Evolutionary conservation across 2,797 vertebrate genomes (phyloP).

Genomic region (Siniperca obscura): DNA sequence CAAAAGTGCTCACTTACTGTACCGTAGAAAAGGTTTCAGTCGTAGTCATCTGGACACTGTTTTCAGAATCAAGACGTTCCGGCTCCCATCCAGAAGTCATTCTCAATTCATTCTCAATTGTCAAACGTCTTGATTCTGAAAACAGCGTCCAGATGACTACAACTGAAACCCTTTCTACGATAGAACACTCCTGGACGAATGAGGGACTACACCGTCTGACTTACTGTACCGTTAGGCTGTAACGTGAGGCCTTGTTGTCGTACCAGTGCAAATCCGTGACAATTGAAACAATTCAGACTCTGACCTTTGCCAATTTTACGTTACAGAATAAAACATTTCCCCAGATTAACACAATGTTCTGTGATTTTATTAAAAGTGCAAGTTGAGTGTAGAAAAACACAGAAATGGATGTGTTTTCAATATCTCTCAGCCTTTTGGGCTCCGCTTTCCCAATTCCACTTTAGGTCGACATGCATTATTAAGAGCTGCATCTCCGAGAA

Average conservation of each 20-base stretch:
- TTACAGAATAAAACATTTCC: slow-evolving; percentile 24
- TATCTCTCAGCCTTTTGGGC: slow-evolving; percentile 22
- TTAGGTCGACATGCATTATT: slow-evolving; percentile 69
- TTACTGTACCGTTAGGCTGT: background rate
- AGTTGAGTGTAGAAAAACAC: slow-evolving; percentile 7
- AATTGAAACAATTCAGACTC: background rate
- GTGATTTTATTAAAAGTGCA: slow-evolving; percentile 26
- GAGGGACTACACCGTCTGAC: too few species aligned
- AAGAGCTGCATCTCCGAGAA: slow-evolving; percentile 58
- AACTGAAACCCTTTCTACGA: too few species aligned
- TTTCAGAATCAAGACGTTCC: too few species aligned
- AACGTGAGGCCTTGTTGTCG: background rate
- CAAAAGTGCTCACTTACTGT: background rate
- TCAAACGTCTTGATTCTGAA: too few species aligned
- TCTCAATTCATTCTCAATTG: too few species aligned
- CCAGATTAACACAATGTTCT: background rate
- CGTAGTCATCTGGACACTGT: too few species aligned
- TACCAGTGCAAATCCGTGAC: background rate
- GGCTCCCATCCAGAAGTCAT: too few species aligned
- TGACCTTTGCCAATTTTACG: background rate
- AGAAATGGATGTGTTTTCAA: slow-evolving; percentile 29
- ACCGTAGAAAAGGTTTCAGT: too few species aligned
- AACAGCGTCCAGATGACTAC: too few species aligned
- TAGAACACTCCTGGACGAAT: too few species aligned
- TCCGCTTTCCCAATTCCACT: slow-evolving; percentile 32